Evolutionary conservation across 2,888 invertebrate species (phyloP).

Genomic region (Tinea semifulvella): DNA sequence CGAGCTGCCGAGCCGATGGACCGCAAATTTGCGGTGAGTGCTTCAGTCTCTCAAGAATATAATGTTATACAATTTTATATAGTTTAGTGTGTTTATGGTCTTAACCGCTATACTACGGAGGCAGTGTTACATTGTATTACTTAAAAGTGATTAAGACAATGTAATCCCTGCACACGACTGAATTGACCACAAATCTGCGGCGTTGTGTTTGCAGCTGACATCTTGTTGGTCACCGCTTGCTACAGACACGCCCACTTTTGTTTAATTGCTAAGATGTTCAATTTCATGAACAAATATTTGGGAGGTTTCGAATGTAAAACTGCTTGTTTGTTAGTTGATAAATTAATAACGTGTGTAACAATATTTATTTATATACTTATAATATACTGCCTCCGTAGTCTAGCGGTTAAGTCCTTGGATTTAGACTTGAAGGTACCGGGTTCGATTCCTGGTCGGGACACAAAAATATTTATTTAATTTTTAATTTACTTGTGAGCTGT

Average conservation of each 20-base stretch:
- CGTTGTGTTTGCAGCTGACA: conserved; percentile 19
- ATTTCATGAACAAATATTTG: too few relatives aligned
- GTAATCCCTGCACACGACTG: conserved; percentile 14
- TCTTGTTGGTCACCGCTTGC: conserved; percentile 33
- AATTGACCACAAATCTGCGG: conserved; percentile 60
- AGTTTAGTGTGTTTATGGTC: neutral
- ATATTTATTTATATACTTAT: too few relatives aligned
- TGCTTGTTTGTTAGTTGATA: too few relatives aligned
- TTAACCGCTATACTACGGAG: too few relatives aligned
- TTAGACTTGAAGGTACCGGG: too few relatives aligned
- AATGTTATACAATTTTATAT: conserved; percentile 5
- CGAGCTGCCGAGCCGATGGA: conserved; percentile 11
- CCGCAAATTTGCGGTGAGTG: conserved; percentile 12
- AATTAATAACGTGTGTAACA: too few relatives aligned
- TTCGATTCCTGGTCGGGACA: too few relatives aligned
- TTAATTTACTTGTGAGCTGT: too few relatives aligned
- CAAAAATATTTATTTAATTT: too few relatives aligned
- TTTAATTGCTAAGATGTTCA: conserved; percentile 38
- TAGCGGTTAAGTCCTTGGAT: too few relatives aligned
- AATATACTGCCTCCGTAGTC: too few relatives aligned
- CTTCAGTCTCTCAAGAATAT: neutral
- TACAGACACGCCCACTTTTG: conserved; percentile 46
- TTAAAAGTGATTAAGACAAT: conserved; percentile 7
- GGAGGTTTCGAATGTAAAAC: too few relatives aligned
- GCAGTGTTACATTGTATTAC: neutral